Evolutionary conservation across 2,888 invertebrate species (phyloP).

Genomic region (Nudaria mundana): DNA sequence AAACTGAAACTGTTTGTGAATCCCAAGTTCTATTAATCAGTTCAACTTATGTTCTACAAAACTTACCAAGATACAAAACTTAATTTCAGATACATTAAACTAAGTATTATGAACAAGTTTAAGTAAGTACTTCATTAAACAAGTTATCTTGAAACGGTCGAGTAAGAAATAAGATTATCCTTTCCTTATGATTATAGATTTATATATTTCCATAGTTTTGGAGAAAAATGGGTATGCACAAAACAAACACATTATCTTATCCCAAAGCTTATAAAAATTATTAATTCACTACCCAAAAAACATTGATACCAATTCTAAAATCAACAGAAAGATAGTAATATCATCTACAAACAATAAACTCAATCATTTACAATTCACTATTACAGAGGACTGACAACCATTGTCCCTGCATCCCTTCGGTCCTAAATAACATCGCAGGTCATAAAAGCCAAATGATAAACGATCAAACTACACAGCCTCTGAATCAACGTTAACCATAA

Average conservation of each 20-base stretch:
- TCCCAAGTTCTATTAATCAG: not conserved
- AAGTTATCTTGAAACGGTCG: not conserved
- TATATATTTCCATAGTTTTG: too few relatives aligned
- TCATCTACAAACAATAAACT: not conserved
- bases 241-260: too few relatives aligned
- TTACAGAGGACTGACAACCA: slow-evolving; percentile 2
- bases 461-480: slow-evolving; percentile 7
- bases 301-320: too few relatives aligned
- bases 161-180: too few relatives aligned
- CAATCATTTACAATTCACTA: slow-evolving; percentile 3
- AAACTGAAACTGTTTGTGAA: too few relatives aligned
- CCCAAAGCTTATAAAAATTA: too few relatives aligned
- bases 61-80: not conserved
- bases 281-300: too few relatives aligned
- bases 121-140: not conserved
- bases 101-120: not conserved
- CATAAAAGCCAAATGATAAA: slow-evolving; percentile 10
- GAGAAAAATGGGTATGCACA: too few relatives aligned
- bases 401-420: slow-evolving; percentile 4
- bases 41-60: not conserved
- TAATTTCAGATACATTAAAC: not conserved
- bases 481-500: slow-evolving; percentile 9
- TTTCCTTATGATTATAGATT: too few relatives aligned
- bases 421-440: slow-evolving; percentile 2
- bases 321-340: not conserved